Percentiles rank a stretch among this genome's conserved stretches.
These are phyloP conservation scores for Lepus americanus DNA, from an alignment of 2,113 vertebrate species.

Conservation along the genomic window DNA sequence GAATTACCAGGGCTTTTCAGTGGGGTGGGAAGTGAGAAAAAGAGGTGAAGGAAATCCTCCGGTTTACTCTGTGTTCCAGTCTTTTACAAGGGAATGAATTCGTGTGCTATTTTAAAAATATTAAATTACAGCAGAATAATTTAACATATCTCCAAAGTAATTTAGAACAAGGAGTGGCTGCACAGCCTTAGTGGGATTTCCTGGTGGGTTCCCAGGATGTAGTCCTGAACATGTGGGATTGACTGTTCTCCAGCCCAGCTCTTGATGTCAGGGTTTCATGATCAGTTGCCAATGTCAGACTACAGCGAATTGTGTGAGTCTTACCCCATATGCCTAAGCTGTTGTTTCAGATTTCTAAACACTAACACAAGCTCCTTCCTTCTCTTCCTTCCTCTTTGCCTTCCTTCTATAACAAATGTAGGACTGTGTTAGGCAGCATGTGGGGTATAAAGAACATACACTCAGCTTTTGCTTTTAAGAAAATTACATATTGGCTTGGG, in stretches of 20 bases:
- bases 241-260: neutral
- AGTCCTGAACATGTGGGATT: neutral
- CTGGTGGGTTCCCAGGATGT: neutral
- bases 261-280: neutral
- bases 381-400: neutral
- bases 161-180: neutral
- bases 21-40: neutral
- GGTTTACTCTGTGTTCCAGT: neutral
- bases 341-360: constrained; percentile 18
- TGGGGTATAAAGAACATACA: constrained; percentile 16
- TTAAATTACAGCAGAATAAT: neutral
- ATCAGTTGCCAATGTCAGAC: neutral
- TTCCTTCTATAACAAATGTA: neutral
- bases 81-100: constrained; percentile 12
- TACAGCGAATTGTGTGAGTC: neutral
- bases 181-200: neutral
- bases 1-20: neutral
- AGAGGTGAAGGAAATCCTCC: neutral
- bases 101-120: neutral
- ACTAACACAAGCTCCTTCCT: neutral
- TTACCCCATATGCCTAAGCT: neutral
- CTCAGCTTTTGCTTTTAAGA: constrained; percentile 55
- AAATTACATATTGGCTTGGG: constrained; percentile 13
- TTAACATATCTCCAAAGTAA: neutral
- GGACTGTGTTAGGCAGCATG: neutral